Base-by-base conservation (phyloP, 2,888 invertebrate genomes). In the Tenthredo livida region DNA sequence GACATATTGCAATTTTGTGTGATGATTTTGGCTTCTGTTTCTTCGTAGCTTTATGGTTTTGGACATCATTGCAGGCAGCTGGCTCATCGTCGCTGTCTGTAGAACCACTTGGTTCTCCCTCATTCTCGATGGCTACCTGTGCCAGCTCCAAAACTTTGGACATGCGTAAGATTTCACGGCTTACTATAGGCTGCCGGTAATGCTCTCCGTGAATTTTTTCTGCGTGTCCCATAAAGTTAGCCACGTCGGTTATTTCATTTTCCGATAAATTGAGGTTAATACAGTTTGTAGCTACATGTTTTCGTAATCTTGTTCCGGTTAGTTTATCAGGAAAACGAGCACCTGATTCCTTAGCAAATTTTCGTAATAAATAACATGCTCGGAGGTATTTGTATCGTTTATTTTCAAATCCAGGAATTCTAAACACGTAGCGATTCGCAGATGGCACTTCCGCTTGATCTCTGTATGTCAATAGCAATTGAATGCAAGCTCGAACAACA, bases 161-260 rank as follows among this genome's bases (percentile, higher is more conserved):
- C 61, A 61, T 61, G 10, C 61, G 61, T 25, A 61, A 61, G 9
- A 61, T 61, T 12, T 61, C 61, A 3, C 61, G 25, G 61, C 25
- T 25, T 25, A 25, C 61, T 61, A 61, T 61, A 25, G 61, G 61
- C 61, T 61, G 61, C 25, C 61, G 21, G 12, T 61, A 61, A 25
- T 61, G 61, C 25, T 61, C 61, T 4, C 10, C 2, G 12, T 61
- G 61, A 65, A 88, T 88, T 82, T 89, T 87, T 21, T 87, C 86
- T 15, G 85, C 83, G 67, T 89, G 89, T 37, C 89, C 89, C 84
- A 89, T 84, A 77, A 88, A 89, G 47, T 87, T 87, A n/a, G 88
- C 87, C 15, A 89, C 58, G 70, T 89, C 88, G 6, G 85, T 84
- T n/a, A 89, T 85, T 85, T 89, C 86, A 72, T 86, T 80, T n/a